Percentiles rank a stretch among this genome's conserved stretches.
Conservation (phyloP, 1,140 invertebrate species). For the Hyposmocoma kahamanoa region DNA sequence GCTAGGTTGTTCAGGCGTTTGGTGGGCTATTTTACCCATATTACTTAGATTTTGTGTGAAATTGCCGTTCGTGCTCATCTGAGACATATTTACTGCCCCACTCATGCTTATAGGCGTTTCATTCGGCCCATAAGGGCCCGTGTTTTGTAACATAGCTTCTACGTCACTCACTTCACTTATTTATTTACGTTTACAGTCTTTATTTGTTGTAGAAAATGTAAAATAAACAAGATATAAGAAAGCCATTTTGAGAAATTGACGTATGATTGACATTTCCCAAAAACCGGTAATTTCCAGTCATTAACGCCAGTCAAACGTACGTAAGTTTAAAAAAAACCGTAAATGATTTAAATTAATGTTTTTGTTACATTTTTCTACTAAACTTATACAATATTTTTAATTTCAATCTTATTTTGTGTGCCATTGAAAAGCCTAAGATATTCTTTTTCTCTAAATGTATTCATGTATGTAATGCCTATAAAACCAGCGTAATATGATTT, state of each 20-base stretch:
- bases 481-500: too few relatives aligned
- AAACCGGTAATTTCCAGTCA: too few relatives aligned
- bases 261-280: too few relatives aligned
- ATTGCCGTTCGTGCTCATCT: slow-evolving; percentile 34
- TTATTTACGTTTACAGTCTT: slow-evolving; percentile 23
- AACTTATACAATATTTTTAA: too few relatives aligned
- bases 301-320: too few relatives aligned
- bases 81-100: slow-evolving; percentile 40
- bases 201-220: slow-evolving; percentile 12
- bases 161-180: slow-evolving; percentile 20
- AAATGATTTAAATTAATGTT: too few relatives aligned
- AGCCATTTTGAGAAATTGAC: slow-evolving; percentile 3
- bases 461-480: too few relatives aligned
- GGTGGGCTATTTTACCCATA: slow-evolving; percentile 42
- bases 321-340: too few relatives aligned
- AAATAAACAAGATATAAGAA: slow-evolving; percentile 2
- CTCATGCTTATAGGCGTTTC: slow-evolving; percentile 46
- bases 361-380: too few relatives aligned
- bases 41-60: slow-evolving; percentile 45
- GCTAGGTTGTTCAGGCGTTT: slow-evolving; percentile 23
- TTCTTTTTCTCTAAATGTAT: too few relatives aligned
- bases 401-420: too few relatives aligned
- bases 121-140: slow-evolving; percentile 45
- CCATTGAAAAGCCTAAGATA: too few relatives aligned
- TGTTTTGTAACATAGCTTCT: slow-evolving; percentile 59